Base-by-base conservation (phyloP, 2,888 invertebrate genomes). In the Nymphalis c-album region DNA sequence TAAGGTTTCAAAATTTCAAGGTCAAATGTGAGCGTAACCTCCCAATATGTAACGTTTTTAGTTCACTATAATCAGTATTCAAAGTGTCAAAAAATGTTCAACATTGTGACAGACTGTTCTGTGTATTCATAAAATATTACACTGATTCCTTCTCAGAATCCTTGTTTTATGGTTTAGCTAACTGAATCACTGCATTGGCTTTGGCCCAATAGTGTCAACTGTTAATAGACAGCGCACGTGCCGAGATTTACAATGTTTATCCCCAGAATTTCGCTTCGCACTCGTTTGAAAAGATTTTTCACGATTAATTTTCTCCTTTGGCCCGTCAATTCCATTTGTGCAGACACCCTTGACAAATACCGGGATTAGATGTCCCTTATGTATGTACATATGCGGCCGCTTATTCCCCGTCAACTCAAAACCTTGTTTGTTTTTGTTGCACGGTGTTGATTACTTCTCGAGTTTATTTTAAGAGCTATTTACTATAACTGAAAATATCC, bases 221-320 rank as follows among this genome's bases (percentile, higher is more conserved):
- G 85, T 84, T 88, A 89, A 91, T 86, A 88, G 90, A 89, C 86
- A 83, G 82, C 80, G 85, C 90, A 89, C 91, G 91, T 90, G 91
- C 80, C 86, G 71, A 80, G 88, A 84, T 86, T 91, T 89, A 90
- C 80, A 84, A 82, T 77, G 76, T 73, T 75, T 78, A 78, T 77
- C 84, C 81, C 82, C 67, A 61, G 20, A 63, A 48, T 46, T 58
- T 60, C 50, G 57, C 51, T 59, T 53, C 47, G 77, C 82, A 81
- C 84, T 79, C 76, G 80, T 78, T 83, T 77, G 77, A 82, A 85
- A 81, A 86, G 87, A 90, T 90, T 91, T 90, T 91, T 88, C 90
- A 87, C 88, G 88, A 90, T 90, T 90, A 90, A 91, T 91, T 89
- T 85, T 86, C 84, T 85, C 82, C 83, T 84, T 84, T 81, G 85